Base-by-base conservation (phyloP, 2,113 vertebrate species). In the Tragelaphus strepsiceros region DNA sequence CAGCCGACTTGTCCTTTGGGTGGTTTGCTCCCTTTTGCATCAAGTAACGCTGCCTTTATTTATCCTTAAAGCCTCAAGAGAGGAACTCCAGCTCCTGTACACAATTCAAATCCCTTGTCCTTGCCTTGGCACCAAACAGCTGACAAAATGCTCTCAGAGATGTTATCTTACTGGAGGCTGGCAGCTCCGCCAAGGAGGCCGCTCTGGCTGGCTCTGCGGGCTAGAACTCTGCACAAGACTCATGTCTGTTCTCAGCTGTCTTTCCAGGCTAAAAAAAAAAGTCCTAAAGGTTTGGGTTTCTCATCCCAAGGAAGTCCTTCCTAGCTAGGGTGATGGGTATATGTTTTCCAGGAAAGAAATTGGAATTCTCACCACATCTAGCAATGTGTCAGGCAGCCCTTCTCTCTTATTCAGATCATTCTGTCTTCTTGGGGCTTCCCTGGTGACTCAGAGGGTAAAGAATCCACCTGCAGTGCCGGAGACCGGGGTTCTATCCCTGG, bases 111-210 rank as follows among this genome's bases (percentile, higher is more conserved):
- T 12, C 86, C 82, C 19, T 64, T 14, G 24, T 80, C 59, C 61
- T 91, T 16, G 26, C n/a, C 32, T 78, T 90, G 91, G 93, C 88
- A 89, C 84, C 88, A 32, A 46, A 58, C 16, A 22, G 58, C 30
- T 26, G 77, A 84, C 77, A 89, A 88, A 58, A 56, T 19, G 54
- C 71, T 93, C 61, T 93, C n/a, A 43, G 49, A 89, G 92, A 93
- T 62, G 30, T 54, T 86, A 67, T 83, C 77, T 51, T 56, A 56
- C 16, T 58, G 3, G 74, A 67, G 87, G 58, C 86, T 64, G 94
- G 19, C 84, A 35, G 1, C 86, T 58, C 74, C 5, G 3, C 7
- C 28, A 17, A 74, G 58, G 54, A 94, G 26, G 19, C 78, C 46
- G n/a, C n/a, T 28, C 78, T 14, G 83, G 28, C 54, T 58, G 28